A percentile compares a stretch with the other conserved stretches of the same genome.
phyloP scores from a whole-genome alignment of 2,797 vertebrate genomes.

The Artibeus lituratus region DNA sequence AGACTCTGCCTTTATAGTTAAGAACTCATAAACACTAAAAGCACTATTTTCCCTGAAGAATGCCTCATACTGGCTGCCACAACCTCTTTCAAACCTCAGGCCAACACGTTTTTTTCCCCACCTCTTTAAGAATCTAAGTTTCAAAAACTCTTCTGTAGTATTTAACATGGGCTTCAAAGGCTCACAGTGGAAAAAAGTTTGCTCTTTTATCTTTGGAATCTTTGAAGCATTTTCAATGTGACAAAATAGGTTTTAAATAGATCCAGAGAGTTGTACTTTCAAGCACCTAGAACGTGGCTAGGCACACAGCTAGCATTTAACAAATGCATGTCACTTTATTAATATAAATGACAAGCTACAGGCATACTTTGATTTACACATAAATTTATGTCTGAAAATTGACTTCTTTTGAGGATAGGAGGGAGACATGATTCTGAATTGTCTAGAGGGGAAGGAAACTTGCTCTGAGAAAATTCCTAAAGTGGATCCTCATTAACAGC shows the following conservation, averaged over 20 bases:
- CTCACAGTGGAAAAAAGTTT: neutral
- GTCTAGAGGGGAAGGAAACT: neutral
- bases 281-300: neutral
- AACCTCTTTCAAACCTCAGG: slow-evolving; percentile 47
- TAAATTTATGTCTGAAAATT: slow-evolving; percentile 41
- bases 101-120: neutral
- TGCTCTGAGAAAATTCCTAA: neutral
- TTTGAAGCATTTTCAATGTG: slow-evolving; percentile 47
- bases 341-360: slow-evolving; percentile 14
- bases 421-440: neutral
- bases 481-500: neutral
- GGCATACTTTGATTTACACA: neutral
- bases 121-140: slow-evolving; percentile 31
- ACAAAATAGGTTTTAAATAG: slow-evolving; percentile 23
- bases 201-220: slow-evolving; percentile 41
- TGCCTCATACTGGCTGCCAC: neutral
- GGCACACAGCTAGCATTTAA: neutral
- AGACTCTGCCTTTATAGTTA: neutral
- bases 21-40: neutral
- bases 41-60: neutral
- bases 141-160: slow-evolving; percentile 29
- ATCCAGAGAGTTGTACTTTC: slow-evolving; percentile 7
- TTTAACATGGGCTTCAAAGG: slow-evolving; percentile 43
- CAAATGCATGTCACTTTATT: neutral
- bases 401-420: neutral